Conservation (phyloP, 2,797 vertebrate species). For the Cheirogaleus major region DNA sequence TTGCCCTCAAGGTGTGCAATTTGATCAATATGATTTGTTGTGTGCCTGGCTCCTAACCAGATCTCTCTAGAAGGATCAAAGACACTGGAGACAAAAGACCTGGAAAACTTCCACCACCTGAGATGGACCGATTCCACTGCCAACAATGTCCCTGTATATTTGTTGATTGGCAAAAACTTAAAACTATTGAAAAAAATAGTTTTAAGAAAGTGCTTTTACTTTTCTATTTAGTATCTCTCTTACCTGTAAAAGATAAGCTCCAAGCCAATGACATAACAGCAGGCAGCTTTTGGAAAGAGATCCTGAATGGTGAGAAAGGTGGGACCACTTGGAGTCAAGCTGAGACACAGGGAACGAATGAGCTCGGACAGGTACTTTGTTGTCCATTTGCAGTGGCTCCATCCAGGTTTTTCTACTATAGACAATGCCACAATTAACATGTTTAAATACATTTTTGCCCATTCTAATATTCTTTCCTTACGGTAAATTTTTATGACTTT, state of each 20-base stretch:
- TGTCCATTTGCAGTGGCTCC: background rate
- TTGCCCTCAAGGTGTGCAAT: background rate
- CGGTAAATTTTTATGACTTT: background rate
- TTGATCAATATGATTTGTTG: constrained; percentile 42
- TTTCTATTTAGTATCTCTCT: background rate
- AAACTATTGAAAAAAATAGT: background rate
- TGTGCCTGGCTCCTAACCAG: constrained; percentile 39
- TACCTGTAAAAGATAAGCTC: background rate
- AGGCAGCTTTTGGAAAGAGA: background rate
- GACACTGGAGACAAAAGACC: background rate
- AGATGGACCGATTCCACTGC: background rate
- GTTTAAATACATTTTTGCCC: background rate
- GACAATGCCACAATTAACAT: background rate
- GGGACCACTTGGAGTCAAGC: background rate
- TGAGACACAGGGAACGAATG: background rate
- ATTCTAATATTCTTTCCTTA: background rate
- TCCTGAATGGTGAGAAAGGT: background rate
- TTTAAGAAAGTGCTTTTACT: background rate
- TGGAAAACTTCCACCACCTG: background rate
- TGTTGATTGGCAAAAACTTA: background rate
- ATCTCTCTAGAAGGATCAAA: background rate
- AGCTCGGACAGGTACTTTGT: background rate
- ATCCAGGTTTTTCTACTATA: background rate
- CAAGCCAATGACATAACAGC: background rate
- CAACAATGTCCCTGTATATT: background rate